phyloP scores from a whole-genome alignment of 2,797 vertebrate species.

The Coregonus suidteri region DNA sequence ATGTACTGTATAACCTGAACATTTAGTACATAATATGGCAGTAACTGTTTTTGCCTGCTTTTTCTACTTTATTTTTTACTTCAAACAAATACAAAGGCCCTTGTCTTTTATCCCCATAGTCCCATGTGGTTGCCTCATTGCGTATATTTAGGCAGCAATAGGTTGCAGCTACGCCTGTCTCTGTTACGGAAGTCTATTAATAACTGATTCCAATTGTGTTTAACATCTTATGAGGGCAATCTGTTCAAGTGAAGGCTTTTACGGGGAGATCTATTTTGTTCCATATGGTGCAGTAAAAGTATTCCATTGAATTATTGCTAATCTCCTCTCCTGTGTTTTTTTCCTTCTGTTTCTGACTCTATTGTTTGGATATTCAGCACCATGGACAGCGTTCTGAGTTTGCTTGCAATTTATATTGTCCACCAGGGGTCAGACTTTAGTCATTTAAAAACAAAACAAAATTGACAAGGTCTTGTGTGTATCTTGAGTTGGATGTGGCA shows the following conservation, averaged over 20 bases:
- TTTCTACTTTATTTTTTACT: background rate
- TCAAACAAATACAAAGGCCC: background rate
- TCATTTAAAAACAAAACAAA: background rate
- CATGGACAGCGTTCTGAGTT: constrained; percentile 62
- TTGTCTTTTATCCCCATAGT: background rate
- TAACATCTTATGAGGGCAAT: too few relatives aligned
- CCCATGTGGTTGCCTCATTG: background rate
- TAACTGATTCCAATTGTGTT: too few relatives aligned
- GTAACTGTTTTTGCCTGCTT: background rate
- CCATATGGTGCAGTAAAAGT: background rate
- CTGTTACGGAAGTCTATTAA: too few relatives aligned
- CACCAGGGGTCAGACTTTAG: constrained; percentile 59
- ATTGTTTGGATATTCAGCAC: constrained; percentile 51
- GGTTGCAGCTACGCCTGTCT: background rate
- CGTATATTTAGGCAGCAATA: background rate
- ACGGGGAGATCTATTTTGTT: too few relatives aligned
- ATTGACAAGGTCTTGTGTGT: background rate
- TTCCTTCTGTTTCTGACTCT: background rate
- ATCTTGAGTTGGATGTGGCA: background rate
- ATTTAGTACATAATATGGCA: background rate
- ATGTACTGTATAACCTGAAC: background rate
- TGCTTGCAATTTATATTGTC: constrained; percentile 12
- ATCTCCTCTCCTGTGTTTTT: background rate
- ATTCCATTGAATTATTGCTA: background rate
- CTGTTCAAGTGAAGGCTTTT: too few relatives aligned